Evolutionary conservation across 1,140 invertebrate genomes (phyloP).

Genomic region (Cydia splendana): DNA sequence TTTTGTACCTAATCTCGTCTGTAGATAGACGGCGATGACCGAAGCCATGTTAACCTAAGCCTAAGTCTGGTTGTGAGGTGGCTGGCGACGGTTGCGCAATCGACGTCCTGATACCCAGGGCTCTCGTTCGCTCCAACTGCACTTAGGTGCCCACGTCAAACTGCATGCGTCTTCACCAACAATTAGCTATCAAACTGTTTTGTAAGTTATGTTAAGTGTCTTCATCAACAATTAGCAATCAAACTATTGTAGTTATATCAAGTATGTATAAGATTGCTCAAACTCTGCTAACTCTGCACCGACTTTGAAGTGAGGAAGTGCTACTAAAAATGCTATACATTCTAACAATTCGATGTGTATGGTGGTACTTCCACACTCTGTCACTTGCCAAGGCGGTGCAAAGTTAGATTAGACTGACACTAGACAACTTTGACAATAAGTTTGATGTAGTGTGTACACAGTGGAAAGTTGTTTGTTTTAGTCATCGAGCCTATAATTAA

Average conservation of each 20-base stretch:
- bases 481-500: too few relatives aligned
- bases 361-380: too few relatives aligned
- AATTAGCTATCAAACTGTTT: neutral
- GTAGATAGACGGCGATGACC: neutral
- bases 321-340: too few relatives aligned
- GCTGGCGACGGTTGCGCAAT: constrained; percentile 10
- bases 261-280: neutral
- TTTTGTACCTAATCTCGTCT: constrained; percentile 20
- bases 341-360: too few relatives aligned
- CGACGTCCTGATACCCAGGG: constrained; percentile 12
- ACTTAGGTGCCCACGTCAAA: neutral
- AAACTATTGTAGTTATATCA: neutral
- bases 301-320: too few relatives aligned
- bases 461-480: neutral
- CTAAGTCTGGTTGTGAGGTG: neutral
- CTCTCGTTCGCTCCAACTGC: neutral
- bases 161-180: neutral
- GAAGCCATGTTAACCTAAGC: neutral
- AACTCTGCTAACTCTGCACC: neutral
- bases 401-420: too few relatives aligned
- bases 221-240: neutral
- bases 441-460: neutral
- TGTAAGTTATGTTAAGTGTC: too few relatives aligned
- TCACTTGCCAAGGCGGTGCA: too few relatives aligned
- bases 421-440: neutral